Conservation (phyloP, 2,888 invertebrate genomes). For the Priocnemis perturbator region DNA sequence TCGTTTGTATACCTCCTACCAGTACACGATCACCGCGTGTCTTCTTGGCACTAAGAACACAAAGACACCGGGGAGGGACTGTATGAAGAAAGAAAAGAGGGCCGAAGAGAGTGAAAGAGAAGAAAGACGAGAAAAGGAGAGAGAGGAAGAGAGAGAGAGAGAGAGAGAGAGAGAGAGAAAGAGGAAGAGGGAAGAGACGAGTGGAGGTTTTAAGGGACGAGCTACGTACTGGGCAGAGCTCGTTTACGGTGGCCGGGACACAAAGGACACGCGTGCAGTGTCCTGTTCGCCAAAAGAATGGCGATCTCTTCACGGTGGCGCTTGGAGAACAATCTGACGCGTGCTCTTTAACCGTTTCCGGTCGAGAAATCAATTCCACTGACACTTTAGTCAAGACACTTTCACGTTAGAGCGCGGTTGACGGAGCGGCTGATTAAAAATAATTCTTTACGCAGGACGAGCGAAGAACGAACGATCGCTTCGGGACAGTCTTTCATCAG, state of each 20-base stretch:
- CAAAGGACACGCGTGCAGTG: no score
- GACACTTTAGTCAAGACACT: no score
- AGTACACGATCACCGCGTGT: conserved; percentile 14
- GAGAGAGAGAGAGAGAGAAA: neutral
- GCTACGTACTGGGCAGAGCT: no score
- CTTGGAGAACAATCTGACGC: neutral
- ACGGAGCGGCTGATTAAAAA: no score
- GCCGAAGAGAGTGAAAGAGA: neutral
- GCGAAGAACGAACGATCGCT: no score
- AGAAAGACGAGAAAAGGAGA: neutral
- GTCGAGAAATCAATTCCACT: conserved; percentile 14
- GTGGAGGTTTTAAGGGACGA: neutral
- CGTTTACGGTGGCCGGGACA: no score
- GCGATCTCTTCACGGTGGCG: conserved; percentile 26
- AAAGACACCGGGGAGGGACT: neutral
- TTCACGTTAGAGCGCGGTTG: no score
- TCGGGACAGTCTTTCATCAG: no score
- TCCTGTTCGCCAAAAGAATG: no score
- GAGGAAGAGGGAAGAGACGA: neutral
- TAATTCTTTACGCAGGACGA: no score
- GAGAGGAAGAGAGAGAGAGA: neutral
- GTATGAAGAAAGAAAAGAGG: neutral
- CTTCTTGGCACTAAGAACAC: no score
- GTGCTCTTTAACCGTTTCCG: neutral
- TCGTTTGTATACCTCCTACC: conserved; percentile 21